Conservation (phyloP, 2,113 vertebrate species). For the Orcinus orca region DNA sequence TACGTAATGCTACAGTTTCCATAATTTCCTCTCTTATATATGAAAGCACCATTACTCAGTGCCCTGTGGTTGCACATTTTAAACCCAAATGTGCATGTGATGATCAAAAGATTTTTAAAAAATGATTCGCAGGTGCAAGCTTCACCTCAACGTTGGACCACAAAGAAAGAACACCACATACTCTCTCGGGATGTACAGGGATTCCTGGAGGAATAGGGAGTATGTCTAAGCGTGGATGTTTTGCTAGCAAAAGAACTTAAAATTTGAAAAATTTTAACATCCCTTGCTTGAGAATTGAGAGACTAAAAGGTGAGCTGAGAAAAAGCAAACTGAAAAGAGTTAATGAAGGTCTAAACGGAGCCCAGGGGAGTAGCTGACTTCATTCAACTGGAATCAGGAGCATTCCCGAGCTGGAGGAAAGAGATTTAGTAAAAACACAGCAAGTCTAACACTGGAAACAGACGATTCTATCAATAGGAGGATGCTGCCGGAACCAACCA, state of each 20-base stretch:
- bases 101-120: neutral
- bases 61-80: neutral
- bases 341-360: neutral
- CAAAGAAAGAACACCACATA: too few species aligned
- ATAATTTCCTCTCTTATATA: neutral
- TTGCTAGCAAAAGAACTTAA: fast-evolving
- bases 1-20: neutral
- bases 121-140: neutral
- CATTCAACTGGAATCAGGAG: fast-evolving
- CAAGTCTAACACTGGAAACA: neutral
- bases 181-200: too few species aligned
- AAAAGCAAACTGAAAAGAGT: too few species aligned
- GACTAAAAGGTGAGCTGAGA: too few species aligned
- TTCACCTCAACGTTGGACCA: too few species aligned
- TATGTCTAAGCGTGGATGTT: fast-evolving
- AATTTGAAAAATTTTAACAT: neutral
- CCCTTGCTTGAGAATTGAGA: neutral
- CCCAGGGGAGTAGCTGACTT: fast-evolving
- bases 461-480: too few species aligned
- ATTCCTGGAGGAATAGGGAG: fast-evolving
- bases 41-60: neutral
- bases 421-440: fast-evolving
- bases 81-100: neutral
- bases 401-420: fast-evolving
- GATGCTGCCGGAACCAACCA: neutral